A percentile compares a stretch with the other conserved stretches of the same genome.
phyloP scores from a whole-genome alignment of 2,797 vertebrate genomes.

The Pelodytes ibericus region DNA sequence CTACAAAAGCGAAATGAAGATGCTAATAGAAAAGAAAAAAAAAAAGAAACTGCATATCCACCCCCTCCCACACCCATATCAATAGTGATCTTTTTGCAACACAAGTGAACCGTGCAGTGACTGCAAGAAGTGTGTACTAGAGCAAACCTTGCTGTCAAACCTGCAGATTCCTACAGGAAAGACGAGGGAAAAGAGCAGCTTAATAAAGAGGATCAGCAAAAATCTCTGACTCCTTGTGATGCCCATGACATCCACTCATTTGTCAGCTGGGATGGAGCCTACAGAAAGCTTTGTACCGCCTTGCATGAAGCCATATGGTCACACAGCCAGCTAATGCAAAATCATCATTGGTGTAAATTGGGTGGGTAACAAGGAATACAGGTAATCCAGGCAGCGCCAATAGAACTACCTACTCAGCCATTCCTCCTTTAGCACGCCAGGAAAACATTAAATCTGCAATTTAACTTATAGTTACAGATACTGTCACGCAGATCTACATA shows the following conservation, averaged over 20 bases:
- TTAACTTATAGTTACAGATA: neutral
- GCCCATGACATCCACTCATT: neutral
- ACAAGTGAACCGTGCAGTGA: slow-evolving; percentile 7
- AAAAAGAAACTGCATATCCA: neutral
- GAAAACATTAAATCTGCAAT: neutral
- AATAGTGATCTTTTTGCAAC: neutral
- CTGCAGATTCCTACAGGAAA: slow-evolving; percentile 10
- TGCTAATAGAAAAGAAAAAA: too few species aligned
- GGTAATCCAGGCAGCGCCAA: slow-evolving; percentile 40
- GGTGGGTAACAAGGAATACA: slow-evolving; percentile 33
- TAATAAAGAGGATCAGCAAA: slow-evolving; percentile 11
- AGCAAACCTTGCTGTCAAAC: slow-evolving; percentile 27
- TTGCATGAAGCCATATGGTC: slow-evolving; percentile 41
- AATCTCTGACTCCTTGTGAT: neutral
- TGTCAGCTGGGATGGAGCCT: slow-evolving; percentile 8
- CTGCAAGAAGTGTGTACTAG: slow-evolving; percentile 17
- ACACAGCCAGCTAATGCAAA: slow-evolving; percentile 33
- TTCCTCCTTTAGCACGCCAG: neutral
- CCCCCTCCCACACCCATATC: neutral
- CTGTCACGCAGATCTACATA: too few species aligned
- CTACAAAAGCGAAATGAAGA: neutral
- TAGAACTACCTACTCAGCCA: neutral
- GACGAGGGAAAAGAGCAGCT: slow-evolving; percentile 20
- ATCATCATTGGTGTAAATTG: slow-evolving; percentile 30
- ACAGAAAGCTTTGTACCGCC: slow-evolving; percentile 11